Base-by-base conservation (phyloP, 2,797 vertebrate species). In the Paramormyrops hopkinsi region DNA sequence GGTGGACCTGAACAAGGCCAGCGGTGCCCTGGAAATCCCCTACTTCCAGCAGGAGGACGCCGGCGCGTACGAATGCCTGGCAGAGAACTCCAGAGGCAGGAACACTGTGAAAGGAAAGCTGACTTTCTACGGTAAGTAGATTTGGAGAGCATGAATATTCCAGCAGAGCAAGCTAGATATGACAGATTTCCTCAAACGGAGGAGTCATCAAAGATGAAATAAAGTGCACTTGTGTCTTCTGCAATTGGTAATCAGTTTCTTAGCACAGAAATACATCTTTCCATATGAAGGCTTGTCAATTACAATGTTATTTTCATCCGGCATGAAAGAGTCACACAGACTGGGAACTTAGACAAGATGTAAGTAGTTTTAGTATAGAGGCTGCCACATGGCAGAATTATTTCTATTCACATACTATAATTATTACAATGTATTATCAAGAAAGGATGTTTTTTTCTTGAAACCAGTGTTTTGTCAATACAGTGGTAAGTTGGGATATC, bases 31-130 rank as follows among this genome's bases (percentile, higher is more conserved):
- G 11, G 98, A 99, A 93, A 99, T 99, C 93, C 98, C 98, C 0
- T 98, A 98, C 86, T 99, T 99, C 90, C 98, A 99, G 94, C 98
- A 98, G 90, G 98, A 99, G 88, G 98, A 99, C 0, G 95, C 98
- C 0, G 98, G 98, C 0, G 94, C 90, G 0, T 99, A 99, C 0
- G 98, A 99, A 86, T 99, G 98, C 0, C 93, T 98, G 76, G 98
- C 98, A 0, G 98, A 99, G 90, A 99, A 99, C n/a, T 97, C 98
- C 59, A 94, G 98, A 83, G 98, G 98, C 6, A 98, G 93, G 89
- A 99, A 99, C 11, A 95, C 97, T 1, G 98, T 98, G 4, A 96
- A 97, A 90, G 98, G 98, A 87, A 99, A 99, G 92, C 94, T 99
- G 93, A 97, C 95, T 0, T 99, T 98, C 94, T 99, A 98, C 46